Base-by-base conservation (phyloP, 2,113 vertebrate species). In the Hippocampus zosterae region DNA sequence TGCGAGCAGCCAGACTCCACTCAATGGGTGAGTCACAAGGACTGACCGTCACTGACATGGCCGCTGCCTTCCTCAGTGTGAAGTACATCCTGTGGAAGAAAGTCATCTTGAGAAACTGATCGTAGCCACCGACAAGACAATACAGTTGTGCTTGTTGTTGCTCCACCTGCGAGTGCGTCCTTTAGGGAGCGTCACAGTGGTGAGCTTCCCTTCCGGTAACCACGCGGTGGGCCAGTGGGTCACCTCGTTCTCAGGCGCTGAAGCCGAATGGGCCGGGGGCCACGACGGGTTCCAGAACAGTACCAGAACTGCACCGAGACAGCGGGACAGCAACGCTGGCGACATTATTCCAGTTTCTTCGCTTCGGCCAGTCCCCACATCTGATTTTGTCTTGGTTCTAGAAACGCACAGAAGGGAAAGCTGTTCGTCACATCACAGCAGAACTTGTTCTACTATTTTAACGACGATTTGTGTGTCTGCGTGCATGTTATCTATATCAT, bases 21-120 rank as follows among this genome's bases (percentile, higher is more conserved):
- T 96, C 93, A 0, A 95, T 88, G 40, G 93, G 88, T 29, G 90
- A 84, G 23, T 93, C 93, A 60, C 95, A 96, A 2, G 94, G 95
- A 0, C 92, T 94, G 72, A 96, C 93, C 0, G 91, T 95, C 76
- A 96, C 33, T 0, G 89, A 92, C 91, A 95, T 91, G 8, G 82
- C 87, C 1, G 79, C 27, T 21, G 78, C 89, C 78, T 91, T 87
- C 87, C 89, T 91, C 85, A 95, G 68, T 3, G 84, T 88, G 80
- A 95, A 96, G 81, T 93, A 94, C 23, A 93, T 90, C 84, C 95
- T 96, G 85, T 21, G 74, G 74, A 72, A 46, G 73, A 64, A 59
- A 33, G 7, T 16, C 18, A 16, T 6, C 29, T 9, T 33, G 27
- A 33, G 27, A 60, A 15, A 33, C 0, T 0, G 29, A 57, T 40